phyloP scores from a whole-genome alignment of 2,888 invertebrate species.

The Acleris cristana region DNA sequence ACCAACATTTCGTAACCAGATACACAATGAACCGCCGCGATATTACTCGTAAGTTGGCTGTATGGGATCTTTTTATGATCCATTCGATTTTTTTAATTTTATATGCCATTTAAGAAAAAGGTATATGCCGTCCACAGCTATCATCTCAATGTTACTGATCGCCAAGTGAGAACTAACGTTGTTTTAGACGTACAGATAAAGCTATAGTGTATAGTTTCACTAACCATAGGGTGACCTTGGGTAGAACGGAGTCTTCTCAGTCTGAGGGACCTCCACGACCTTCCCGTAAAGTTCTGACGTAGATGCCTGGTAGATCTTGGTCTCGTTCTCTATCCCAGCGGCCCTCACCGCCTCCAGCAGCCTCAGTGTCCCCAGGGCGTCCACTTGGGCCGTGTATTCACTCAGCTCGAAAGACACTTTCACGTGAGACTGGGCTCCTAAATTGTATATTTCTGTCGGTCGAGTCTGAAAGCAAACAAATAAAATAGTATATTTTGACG shows the following conservation, averaged over 20 bases:
- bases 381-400: slow-evolving; percentile 99
- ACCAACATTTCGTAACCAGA: no score
- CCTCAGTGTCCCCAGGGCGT: slow-evolving; percentile 96
- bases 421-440: slow-evolving; percentile 99
- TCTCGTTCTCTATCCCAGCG: slow-evolving; percentile 90
- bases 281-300: slow-evolving; percentile 98
- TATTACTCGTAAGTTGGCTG: no score
- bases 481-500: neutral
- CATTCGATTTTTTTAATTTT: no score
- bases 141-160: no score
- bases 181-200: no score
- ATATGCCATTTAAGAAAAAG: no score
- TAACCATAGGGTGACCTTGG: slow-evolving; percentile 98
- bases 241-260: slow-evolving; percentile 97
- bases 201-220: slow-evolving; percentile 38
- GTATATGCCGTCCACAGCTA: no score
- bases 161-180: no score
- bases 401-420: slow-evolving; percentile 99
- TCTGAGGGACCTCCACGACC: slow-evolving; percentile 96
- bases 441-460: slow-evolving; percentile 98
- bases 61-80: no score
- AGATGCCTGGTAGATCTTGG: slow-evolving; percentile 97
- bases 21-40: no score
- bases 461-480: slow-evolving; percentile 64
- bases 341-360: slow-evolving; percentile 96